Evolutionary conservation across 2,113 vertebrate species (phyloP).

Genomic region (Hymenochirus boettgeri): DNA sequence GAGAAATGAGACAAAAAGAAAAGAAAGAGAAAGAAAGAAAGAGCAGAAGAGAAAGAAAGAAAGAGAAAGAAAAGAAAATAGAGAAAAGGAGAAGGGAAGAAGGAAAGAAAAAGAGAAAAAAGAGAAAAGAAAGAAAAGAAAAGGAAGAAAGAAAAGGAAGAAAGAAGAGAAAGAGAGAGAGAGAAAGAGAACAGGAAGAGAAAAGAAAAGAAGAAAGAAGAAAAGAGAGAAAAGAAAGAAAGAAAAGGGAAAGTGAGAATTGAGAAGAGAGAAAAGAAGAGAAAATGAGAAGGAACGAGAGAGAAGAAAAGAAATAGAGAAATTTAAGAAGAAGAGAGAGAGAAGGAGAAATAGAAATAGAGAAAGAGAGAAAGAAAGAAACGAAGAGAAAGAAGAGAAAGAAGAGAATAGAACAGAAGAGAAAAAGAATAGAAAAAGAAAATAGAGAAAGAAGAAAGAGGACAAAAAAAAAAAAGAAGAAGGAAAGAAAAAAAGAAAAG

Average conservation of each 20-base stretch:
- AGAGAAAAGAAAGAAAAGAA: background rate
- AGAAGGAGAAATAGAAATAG: background rate
- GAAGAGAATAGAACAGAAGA: background rate
- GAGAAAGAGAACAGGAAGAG: no score
- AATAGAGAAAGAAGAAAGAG: background rate
- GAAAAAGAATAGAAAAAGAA: background rate
- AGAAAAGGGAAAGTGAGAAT: background rate
- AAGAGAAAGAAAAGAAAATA: background rate
- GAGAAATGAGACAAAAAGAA: background rate
- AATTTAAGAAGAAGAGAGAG: background rate
- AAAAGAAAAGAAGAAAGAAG: background rate
- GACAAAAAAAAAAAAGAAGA: background rate
- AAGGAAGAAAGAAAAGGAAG: background rate
- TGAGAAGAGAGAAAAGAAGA: background rate
- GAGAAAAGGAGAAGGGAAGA: conserved; percentile 9
- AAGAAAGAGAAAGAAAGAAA: background rate
- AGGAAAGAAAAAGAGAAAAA: background rate
- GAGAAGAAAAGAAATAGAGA: background rate
- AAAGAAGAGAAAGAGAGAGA: background rate
- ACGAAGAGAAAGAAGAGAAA: background rate
- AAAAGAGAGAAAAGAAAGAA: background rate
- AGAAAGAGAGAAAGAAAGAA: background rate
- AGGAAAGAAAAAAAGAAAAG: background rate
- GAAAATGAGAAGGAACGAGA: background rate
- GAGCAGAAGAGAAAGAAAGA: background rate